These are phyloP conservation scores for Amazona vittata DNA, from an alignment of 2,113 vertebrate genomes.

Conservation along the genomic window DNA sequence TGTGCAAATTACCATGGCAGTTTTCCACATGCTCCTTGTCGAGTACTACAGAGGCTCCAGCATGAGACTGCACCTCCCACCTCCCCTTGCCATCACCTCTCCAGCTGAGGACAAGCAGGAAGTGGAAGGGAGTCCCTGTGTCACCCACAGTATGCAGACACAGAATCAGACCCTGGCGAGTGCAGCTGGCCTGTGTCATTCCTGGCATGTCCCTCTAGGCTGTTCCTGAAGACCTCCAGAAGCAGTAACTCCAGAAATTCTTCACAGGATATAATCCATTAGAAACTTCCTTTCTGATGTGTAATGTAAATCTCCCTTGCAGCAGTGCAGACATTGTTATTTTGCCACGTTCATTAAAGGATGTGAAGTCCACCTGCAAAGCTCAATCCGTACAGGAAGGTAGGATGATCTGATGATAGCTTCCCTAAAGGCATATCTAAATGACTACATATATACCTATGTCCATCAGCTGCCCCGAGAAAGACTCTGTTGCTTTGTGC, in stretches of 20 bases:
- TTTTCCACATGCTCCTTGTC: rapidly evolving
- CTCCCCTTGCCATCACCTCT: neutral
- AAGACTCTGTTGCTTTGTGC: neutral
- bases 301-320: neutral
- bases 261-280: neutral
- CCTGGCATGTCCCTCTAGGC: neutral
- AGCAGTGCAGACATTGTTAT: neutral
- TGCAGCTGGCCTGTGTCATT: rapidly evolving
- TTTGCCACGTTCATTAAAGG: neutral
- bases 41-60: neutral
- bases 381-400: neutral
- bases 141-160: rapidly evolving
- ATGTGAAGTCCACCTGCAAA: neutral
- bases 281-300: neutral
- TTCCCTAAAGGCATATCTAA: neutral
- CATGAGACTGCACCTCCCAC: rapidly evolving
- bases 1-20: neutral
- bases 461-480: neutral
- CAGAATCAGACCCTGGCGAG: neutral
- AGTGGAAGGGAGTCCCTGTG: neutral
- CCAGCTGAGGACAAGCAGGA: neutral
- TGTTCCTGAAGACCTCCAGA: neutral
- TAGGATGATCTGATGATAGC: neutral
- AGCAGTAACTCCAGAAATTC: neutral
- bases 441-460: neutral